phyloP scores from a whole-genome alignment of 2,797 vertebrate genomes.

The Thunnus albacares region DNA sequence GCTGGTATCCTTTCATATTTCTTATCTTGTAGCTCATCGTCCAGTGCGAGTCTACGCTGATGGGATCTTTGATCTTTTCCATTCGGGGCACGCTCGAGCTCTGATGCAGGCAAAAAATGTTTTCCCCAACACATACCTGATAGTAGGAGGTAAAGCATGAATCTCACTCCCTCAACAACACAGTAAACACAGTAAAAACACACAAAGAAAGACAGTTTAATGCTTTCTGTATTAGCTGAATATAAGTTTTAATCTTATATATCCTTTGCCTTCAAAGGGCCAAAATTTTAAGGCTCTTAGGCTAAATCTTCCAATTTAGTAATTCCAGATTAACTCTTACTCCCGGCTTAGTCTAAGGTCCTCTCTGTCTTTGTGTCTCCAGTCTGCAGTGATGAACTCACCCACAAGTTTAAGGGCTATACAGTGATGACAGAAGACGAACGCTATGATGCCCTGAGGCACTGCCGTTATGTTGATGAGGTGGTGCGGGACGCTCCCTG shows the following conservation, averaged over 20 bases:
- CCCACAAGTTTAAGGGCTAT: slow-evolving; percentile 97
- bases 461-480: slow-evolving; percentile 99
- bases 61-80: slow-evolving; percentile 99
- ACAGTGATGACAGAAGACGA: slow-evolving; percentile 98
- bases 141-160: slow-evolving; percentile 94
- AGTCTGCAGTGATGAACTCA: slow-evolving; percentile 99
- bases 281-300: neutral
- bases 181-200: neutral
- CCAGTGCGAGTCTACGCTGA: slow-evolving; percentile 97
- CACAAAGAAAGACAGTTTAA: neutral
- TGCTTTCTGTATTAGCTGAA: neutral
- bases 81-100: slow-evolving; percentile 97
- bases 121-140: slow-evolving; percentile 95
- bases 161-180: neutral
- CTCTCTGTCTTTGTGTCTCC: slow-evolving; percentile 40
- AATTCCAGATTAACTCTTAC: neutral
- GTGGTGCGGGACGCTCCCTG: slow-evolving; percentile 97
- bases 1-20: neutral
- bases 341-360: neutral
- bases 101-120: slow-evolving; percentile 99
- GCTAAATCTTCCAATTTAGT: neutral
- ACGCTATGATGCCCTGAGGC: slow-evolving; percentile 95
- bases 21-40: slow-evolving; percentile 87
- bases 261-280: neutral
- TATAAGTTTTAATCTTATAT: neutral